A percentile compares a stretch with the other conserved stretches of the same genome.
Conservation (phyloP, 92 coral and sea anemone genomes). For the Bergia sp. region DNA sequence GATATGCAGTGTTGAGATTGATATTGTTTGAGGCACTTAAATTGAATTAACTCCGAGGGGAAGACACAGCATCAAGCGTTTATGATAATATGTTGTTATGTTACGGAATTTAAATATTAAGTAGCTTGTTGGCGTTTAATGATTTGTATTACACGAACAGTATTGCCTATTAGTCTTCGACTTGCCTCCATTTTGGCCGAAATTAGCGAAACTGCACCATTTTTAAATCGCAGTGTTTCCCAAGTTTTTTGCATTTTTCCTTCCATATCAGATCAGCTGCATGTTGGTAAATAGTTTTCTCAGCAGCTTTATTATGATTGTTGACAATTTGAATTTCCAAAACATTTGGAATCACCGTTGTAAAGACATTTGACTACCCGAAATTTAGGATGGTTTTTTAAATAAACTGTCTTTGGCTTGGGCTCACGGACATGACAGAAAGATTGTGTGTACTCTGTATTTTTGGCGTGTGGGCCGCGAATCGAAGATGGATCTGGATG, state of each 20-base stretch:
- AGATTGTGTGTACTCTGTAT: not conserved
- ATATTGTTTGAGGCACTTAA: constrained; percentile 12
- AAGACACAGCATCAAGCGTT: constrained; percentile 16
- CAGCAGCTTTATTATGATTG: constrained; percentile 19
- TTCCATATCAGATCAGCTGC: not conserved
- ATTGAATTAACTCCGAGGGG: constrained; percentile 23
- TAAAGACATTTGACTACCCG: constrained; percentile 42
- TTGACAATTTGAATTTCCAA: constrained; percentile 30
- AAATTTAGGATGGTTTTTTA: not conserved
- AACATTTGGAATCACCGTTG: not conserved
- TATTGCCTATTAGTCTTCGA: not conserved
- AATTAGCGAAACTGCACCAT: not conserved
- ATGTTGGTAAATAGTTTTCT: constrained; percentile 4
- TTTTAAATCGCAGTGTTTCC: constrained; percentile 35
- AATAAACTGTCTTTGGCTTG: not conserved
- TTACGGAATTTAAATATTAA: constrained; percentile 18
- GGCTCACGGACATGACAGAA: constrained; percentile 35
- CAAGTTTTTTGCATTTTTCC: not conserved
- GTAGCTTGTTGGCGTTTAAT: not conserved
- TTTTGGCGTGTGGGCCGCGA: not conserved
- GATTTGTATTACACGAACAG: not conserved
- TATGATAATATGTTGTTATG: constrained; percentile 31
- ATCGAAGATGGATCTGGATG: not conserved
- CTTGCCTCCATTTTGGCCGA: not conserved
- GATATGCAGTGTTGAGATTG: constrained; percentile 49